Conservation (phyloP, 92 coral and sea anemone species). For the Virgularia gustaviana region DNA sequence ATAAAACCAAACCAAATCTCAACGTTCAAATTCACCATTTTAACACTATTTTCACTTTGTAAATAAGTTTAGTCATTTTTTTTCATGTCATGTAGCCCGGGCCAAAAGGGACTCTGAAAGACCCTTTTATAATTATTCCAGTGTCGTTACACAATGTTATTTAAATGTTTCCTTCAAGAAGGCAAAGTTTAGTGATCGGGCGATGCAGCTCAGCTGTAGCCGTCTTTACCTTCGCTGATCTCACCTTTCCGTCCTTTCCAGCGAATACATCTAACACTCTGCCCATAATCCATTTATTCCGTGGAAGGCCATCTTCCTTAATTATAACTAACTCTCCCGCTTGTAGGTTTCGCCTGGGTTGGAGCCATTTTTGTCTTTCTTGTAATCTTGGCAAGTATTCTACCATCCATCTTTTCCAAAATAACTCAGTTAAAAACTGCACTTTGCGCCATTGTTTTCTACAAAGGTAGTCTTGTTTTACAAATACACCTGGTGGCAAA, state of each 20-base stretch:
- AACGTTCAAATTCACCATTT: too few species aligned
- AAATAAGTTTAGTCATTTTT: too few species aligned
- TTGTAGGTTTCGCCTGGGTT: background rate
- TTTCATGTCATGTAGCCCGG: too few species aligned
- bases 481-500: constrained; percentile 53
- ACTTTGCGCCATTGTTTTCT: constrained; percentile 47
- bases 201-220: constrained; percentile 47
- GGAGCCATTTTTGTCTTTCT: constrained; percentile 33
- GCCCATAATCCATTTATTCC: constrained; percentile 37
- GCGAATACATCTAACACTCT: constrained; percentile 15
- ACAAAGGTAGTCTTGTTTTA: constrained; percentile 45
- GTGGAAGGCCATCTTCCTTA: constrained; percentile 1
- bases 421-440: constrained; percentile 30
- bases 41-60: too few species aligned
- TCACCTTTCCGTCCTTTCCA: constrained; percentile 28
- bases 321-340: constrained; percentile 28
- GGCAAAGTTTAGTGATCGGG: constrained; percentile 44
- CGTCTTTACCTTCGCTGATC: constrained; percentile 32
- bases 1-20: too few species aligned
- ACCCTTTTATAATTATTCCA: too few species aligned
- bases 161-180: constrained; percentile 35
- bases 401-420: constrained; percentile 38
- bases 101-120: too few species aligned
- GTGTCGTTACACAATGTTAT: constrained; percentile 4
- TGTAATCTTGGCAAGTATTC: constrained; percentile 26